phyloP scores from a whole-genome alignment of 2,113 vertebrate species.

The Phrynosoma blainvillii region DNA sequence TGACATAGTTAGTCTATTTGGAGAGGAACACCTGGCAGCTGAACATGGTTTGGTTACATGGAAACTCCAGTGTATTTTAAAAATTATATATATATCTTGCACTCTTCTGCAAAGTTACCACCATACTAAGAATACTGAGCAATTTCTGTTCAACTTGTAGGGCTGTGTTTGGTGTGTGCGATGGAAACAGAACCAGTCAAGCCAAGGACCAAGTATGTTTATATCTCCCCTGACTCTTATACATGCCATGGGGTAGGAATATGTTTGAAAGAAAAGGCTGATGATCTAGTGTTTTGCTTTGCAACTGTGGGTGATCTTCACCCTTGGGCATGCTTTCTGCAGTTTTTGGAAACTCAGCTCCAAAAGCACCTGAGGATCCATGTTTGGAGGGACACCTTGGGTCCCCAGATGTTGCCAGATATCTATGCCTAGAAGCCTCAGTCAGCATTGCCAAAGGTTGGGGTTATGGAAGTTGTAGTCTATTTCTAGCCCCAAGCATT shows the following conservation, averaged over 20 bases:
- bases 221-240: rapidly evolving
- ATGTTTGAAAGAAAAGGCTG: not conserved
- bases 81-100: not conserved
- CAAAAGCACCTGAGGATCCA: too few relatives aligned
- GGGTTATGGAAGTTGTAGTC: too few relatives aligned
- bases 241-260: not conserved
- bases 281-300: not conserved
- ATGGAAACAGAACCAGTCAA: slow-evolving; percentile 75
- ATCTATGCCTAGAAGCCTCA: too few relatives aligned
- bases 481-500: too few relatives aligned
- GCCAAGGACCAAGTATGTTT: slow-evolving; percentile 82
- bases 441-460: too few relatives aligned
- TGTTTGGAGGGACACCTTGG: too few relatives aligned
- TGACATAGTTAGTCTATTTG: not conserved
- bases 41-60: not conserved
- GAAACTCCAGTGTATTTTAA: not conserved
- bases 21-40: not conserved
- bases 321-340: too few relatives aligned
- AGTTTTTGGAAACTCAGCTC: too few relatives aligned
- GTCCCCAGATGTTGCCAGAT: too few relatives aligned
- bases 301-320: too few relatives aligned
- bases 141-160: slow-evolving; percentile 64
- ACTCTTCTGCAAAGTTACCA: not conserved
- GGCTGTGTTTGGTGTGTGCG: slow-evolving; percentile 89
- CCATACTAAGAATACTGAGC: not conserved